Evolutionary conservation across 2,888 invertebrate genomes (phyloP).

Genomic region (Nephrotoma appendiculata): DNA sequence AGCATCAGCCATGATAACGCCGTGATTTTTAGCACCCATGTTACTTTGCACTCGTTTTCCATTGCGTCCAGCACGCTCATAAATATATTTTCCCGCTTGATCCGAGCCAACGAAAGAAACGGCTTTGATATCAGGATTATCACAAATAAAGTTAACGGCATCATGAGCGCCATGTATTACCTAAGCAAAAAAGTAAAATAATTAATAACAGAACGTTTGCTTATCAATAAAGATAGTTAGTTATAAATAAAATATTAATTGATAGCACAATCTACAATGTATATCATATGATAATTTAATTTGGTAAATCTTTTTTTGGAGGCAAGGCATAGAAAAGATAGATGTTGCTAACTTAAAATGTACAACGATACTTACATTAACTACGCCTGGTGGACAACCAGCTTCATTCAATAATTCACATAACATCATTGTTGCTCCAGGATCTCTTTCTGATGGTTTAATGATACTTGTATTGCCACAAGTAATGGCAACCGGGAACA

Average conservation of each 20-base stretch:
- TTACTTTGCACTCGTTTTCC: slow-evolving; percentile 97
- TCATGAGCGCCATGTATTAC: slow-evolving; percentile 90
- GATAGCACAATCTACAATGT: not conserved
- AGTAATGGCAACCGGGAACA: slow-evolving; percentile 70
- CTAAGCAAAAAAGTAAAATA: slow-evolving; percentile 27
- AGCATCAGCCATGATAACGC: slow-evolving; percentile 91
- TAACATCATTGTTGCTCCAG: slow-evolving; percentile 90
- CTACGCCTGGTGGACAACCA: slow-evolving; percentile 90
- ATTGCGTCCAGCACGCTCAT: slow-evolving; percentile 74
- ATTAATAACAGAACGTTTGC: not conserved
- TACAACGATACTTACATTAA: slow-evolving; percentile 49
- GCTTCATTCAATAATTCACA: slow-evolving; percentile 87
- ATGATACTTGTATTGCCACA: slow-evolving; percentile 92
- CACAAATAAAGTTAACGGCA: slow-evolving; percentile 94
- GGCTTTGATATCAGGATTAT: slow-evolving; percentile 88
- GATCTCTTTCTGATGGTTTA: slow-evolving; percentile 96
- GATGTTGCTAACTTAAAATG: not conserved
- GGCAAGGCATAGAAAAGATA: not conserved
- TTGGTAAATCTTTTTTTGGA: not conserved
- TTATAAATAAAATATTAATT: not conserved
- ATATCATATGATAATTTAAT: not conserved
- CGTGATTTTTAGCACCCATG: slow-evolving; percentile 99
- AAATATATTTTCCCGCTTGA: slow-evolving; percentile 90
- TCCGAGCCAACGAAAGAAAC: slow-evolving; percentile 99
- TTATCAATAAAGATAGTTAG: not conserved